Conservation (phyloP, 2,888 invertebrate species). For the Lasius fuliginosus region DNA sequence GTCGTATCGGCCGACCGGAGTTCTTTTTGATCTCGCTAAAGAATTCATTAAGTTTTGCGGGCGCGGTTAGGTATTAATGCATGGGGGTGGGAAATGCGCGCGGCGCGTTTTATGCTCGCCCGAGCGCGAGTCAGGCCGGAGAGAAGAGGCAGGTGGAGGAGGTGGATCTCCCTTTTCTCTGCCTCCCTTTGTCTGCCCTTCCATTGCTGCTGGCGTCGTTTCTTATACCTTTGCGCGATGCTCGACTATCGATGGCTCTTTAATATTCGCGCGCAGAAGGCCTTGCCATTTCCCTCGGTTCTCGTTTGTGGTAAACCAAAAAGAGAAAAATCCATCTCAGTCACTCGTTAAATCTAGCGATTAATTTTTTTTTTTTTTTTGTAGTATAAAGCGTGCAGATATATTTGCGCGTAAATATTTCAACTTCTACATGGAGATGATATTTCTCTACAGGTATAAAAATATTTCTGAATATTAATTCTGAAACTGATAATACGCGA, state of each 20-base stretch:
- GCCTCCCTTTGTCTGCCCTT: constrained; percentile 67
- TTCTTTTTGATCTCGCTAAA: constrained; percentile 86
- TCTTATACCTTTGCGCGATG: constrained; percentile 63
- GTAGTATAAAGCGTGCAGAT: not conserved
- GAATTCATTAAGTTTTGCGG: constrained; percentile 86
- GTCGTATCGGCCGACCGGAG: constrained; percentile 72
- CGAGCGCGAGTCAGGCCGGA: constrained; percentile 68
- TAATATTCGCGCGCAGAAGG: constrained; percentile 59
- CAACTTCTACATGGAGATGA: not conserved
- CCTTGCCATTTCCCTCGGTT: constrained; percentile 50
- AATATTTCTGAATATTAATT: not conserved
- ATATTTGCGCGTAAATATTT: constrained; percentile 12
- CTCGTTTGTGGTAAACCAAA: constrained; percentile 22
- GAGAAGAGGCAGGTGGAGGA: constrained; percentile 66
- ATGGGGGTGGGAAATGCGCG: constrained; percentile 81
- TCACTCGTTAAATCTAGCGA: constrained; percentile 13
- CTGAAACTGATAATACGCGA: not conserved
- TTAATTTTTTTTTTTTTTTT: not conserved
- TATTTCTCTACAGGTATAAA: not conserved
- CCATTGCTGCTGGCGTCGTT: constrained; percentile 58
- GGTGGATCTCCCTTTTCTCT: constrained; percentile 71
- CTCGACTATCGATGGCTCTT: constrained; percentile 73
- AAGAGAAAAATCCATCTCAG: not conserved
- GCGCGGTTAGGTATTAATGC: constrained; percentile 85
- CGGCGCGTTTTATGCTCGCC: constrained; percentile 82